Evolutionary conservation across 2,113 vertebrate genomes (phyloP), one percentile per base, ranked within the genome.

Genomic region (Cebidichthys violaceus): DNA sequence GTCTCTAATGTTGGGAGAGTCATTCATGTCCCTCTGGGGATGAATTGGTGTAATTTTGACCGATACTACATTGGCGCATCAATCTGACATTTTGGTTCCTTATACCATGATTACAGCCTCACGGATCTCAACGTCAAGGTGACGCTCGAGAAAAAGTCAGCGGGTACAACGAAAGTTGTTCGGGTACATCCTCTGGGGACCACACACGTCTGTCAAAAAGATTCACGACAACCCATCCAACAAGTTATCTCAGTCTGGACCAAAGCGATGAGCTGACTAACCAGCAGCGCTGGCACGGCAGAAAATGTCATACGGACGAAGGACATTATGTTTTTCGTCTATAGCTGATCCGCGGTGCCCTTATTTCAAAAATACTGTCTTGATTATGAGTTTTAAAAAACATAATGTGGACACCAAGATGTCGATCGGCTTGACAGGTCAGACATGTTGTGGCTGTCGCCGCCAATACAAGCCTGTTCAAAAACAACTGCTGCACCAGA

Each of bases 401-500:
- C 52, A n/a, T 22, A n/a, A 45, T 55, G 65, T 17, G 1, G 8
- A 35, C 6, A 2, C 6, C 37, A 55, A 45, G 29, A 68, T 47
- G 54, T 61, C 9, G 9, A 62, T 79, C 62, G 45, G 55, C 20
- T 55, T 55, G 45, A 57, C 45, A 37, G 55, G 55, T 62, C 70
- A 68, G 62, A 62, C 55, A 1, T 41, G 29, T 74, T 1, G 17
- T 24, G 37, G 3, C 27, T 27, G 61, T 33, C 31, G 4, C 24
- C 2, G 65, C 57, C 70, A 18, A 13, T 24, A 27, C 2, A 50
- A 78, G 43, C 73, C 62, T 78, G 75, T 13, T 66, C n/a, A 27
- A 45, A 45, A 66, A 59, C 59, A 81, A 39, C 31, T 70, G 76
- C 45, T 50, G 13, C 31, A 14, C 31, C 39, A 62, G n/a, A 71